phyloP scores from a whole-genome alignment of 2,888 invertebrate genomes.

The Malthinus flaveolus region DNA sequence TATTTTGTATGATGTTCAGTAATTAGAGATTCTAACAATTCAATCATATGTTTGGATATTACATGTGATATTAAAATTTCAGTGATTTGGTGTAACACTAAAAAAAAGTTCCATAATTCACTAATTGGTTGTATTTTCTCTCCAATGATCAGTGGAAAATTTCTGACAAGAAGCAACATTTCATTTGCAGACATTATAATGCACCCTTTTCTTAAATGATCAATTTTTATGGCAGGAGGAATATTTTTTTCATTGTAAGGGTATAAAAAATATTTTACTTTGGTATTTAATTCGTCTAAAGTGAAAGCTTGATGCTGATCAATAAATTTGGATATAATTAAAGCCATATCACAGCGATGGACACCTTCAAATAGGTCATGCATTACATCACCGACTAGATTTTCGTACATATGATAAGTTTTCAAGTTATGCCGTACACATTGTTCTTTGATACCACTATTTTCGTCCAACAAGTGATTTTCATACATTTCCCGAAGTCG shows the following conservation, averaged over 20 bases:
- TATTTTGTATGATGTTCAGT: slow-evolving; percentile 13
- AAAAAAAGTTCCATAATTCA: slow-evolving; percentile 8
- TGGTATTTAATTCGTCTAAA: slow-evolving; percentile 20
- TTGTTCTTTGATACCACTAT: slow-evolving; percentile 33
- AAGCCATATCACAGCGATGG: slow-evolving; percentile 10
- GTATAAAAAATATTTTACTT: slow-evolving; percentile 28
- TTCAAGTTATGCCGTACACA: slow-evolving; percentile 31
- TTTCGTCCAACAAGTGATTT: slow-evolving; percentile 13
- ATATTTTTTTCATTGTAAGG: slow-evolving; percentile 17
- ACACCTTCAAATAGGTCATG: slow-evolving; percentile 37
- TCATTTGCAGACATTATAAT: slow-evolving; percentile 34
- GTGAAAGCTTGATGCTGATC: slow-evolving; percentile 18
- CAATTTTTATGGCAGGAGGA: slow-evolving; percentile 17
- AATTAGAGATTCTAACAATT: neutral
- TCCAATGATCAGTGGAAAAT: slow-evolving; percentile 31
- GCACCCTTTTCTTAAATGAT: slow-evolving; percentile 15
- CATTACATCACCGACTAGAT: slow-evolving; percentile 35
- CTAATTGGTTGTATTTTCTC: slow-evolving; percentile 23
- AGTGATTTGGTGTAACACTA: neutral
- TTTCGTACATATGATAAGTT: slow-evolving; percentile 35
- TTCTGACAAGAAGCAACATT: slow-evolving; percentile 27
- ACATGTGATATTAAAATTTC: neutral
- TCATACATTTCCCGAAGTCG: neutral
- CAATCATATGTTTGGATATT: neutral
- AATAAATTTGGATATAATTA: slow-evolving; percentile 15